Evolutionary conservation across 2,888 invertebrate species (phyloP), one percentile per base, ranked within the genome.

Genomic region (Rotaria sp.): DNA sequence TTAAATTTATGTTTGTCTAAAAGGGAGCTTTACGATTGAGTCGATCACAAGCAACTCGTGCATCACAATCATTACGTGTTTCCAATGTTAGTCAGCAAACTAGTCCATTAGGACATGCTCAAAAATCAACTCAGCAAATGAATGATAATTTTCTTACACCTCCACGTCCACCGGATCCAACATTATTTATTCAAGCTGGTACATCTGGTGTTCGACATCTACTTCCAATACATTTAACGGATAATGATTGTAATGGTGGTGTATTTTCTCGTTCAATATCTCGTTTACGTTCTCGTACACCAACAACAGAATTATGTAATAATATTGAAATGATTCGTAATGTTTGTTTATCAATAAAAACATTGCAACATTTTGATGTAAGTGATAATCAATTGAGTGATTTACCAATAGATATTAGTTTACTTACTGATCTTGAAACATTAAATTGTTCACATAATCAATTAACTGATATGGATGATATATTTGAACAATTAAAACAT

Each of bases 81-180:
- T 10, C 41, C 2, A 80, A 45, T 80, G 45, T 5, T 15, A 80
- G 18, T 80, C 80, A 80, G n/a, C 80, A 80, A 80, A 45, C 80
- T 11, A 80, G 45, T 45, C 45, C 45, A 15, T 26, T 26, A 45
- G 35, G 24, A n/a, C 24, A 45, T 5, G 0, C 21, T 26, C 10
- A 45, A n/a, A 80, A 45, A 26, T 11, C 45, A 3, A 41, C 2
- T 18, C 26, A 80, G 26, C 35, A 38, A 67, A 67, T 67, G 18
- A 30, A 67, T 21, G 7, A 13, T 67, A 35, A 67, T 67, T 5
- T 67, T 35, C 7, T 30, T 35, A 26, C 45, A 7, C 45, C 45
- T n/a, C 80, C 80, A n/a, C 80, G 41, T 41, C 80, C 80, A 80
- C 80, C 80, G n/a, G 80, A 80, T 80, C 80, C 80, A 45, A 11